These are phyloP conservation scores for Lynx canadensis DNA, from an alignment of 2,113 vertebrate genomes.

Conservation along the genomic window DNA sequence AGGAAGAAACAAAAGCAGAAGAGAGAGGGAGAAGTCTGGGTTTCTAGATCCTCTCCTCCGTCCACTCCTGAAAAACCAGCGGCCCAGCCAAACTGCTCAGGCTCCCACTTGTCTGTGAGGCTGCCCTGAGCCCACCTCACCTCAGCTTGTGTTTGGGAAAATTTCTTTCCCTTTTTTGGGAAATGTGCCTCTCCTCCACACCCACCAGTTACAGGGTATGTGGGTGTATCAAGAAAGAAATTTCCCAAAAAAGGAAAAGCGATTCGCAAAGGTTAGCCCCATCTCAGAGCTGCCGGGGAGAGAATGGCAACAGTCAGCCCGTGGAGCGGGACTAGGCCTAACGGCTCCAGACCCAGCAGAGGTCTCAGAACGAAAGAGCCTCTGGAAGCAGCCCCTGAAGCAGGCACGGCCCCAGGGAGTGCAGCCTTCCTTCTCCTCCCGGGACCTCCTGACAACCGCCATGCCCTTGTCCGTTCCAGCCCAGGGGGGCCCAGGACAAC, in stretches of 20 bases:
- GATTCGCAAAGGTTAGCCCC: conserved; percentile 49
- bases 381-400: not conserved
- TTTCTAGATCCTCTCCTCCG: not conserved
- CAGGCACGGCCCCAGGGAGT: not conserved
- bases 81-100: not conserved
- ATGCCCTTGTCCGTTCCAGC: not conserved
- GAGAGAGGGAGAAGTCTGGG: not conserved
- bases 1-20: not conserved
- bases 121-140: conserved; percentile 48
- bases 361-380: not conserved
- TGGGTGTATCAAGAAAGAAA: conserved; percentile 56
- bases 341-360: not conserved
- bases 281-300: conserved; percentile 8
- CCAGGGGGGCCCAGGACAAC: not conserved
- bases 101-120: not conserved
- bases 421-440: fast-evolving
- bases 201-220: conserved; percentile 61
- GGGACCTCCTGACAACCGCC: not conserved
- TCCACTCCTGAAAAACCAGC: not conserved
- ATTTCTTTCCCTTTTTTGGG: conserved; percentile 71
- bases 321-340: not conserved
- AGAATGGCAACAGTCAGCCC: conserved; percentile 28
- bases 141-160: conserved; percentile 38
- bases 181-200: conserved; percentile 61
- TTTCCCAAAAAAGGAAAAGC: conserved; percentile 70